phyloP scores from a whole-genome alignment of 92 coral and sea anemone genomes.

The Montipora capitata region DNA sequence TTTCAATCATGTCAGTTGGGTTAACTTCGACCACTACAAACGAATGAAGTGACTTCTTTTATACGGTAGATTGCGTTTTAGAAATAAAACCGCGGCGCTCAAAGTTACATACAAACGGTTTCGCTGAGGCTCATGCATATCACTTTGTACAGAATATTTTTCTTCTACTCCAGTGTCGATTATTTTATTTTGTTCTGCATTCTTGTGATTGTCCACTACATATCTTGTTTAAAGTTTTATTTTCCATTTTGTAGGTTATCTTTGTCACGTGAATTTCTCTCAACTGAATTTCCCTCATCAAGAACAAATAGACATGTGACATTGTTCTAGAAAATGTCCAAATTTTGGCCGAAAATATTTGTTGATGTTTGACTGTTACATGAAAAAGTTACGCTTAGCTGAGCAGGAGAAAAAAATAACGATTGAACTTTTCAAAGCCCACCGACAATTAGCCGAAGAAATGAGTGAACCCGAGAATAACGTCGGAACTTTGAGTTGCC shows the following conservation, averaged over 20 bases:
- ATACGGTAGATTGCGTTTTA: neutral
- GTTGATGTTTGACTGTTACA: conserved; percentile 6
- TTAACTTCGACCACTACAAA: neutral
- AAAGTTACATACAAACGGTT: conserved; percentile 3
- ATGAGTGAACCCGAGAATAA: conserved; percentile 11
- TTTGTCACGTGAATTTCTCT: neutral
- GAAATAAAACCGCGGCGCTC: neutral
- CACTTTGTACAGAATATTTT: neutral
- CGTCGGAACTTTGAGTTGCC: conserved; percentile 54
- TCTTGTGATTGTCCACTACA: neutral
- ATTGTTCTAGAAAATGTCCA: too few species aligned
- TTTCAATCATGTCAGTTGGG: too few species aligned
- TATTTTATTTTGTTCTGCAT: neutral
- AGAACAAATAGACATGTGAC: too few species aligned
- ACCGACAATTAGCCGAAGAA: conserved; percentile 56
- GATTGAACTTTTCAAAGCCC: conserved; percentile 27
- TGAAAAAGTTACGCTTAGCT: conserved; percentile 11
- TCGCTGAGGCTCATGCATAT: neutral
- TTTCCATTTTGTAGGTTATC: conserved; percentile 19
- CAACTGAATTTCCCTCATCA: too few species aligned
- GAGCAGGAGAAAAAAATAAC: conserved; percentile 2
- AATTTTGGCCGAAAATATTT: too few species aligned
- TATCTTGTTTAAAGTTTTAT: conserved; percentile 38
- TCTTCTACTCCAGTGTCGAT: neutral
- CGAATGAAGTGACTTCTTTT: neutral